phyloP scores from a whole-genome alignment of 2,113 vertebrate species.

The Xiphophorus hellerii region DNA sequence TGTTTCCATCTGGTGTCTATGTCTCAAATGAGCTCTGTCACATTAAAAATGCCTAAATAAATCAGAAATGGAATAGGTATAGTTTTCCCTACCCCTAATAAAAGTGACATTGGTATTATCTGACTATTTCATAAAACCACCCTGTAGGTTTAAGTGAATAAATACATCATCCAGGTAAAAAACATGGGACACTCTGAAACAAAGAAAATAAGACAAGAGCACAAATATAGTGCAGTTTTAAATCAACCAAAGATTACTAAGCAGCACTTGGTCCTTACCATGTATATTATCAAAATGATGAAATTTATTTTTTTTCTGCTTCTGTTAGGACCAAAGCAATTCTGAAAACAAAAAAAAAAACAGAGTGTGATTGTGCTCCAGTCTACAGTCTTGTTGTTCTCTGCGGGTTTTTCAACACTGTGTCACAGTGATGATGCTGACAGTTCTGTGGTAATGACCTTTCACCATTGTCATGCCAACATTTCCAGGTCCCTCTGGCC shows the following conservation, averaged over 20 bases:
- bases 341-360: slow-evolving; percentile 7
- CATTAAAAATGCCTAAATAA: neutral
- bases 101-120: neutral
- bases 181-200: too few relatives aligned
- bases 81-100: neutral
- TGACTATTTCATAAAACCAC: neutral
- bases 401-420: slow-evolving; percentile 49
- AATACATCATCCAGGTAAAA: neutral
- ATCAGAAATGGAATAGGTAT: neutral
- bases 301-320: neutral
- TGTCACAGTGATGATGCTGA: slow-evolving; percentile 67
- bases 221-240: too few relatives aligned
- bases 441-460: slow-evolving; percentile 70
- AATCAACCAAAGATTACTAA: neutral
- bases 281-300: neutral
- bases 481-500: slow-evolving; percentile 66
- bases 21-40: neutral
- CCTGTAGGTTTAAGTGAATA: neutral
- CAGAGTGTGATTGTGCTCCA: slow-evolving; percentile 8
- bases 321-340: neutral
- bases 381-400: slow-evolving; percentile 48
- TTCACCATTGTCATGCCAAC: slow-evolving; percentile 69
- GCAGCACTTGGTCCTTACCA: neutral
- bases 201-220: neutral
- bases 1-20: neutral